phyloP scores from a whole-genome alignment of 2,113 vertebrate species.

The Hepsetus odoe region DNA sequence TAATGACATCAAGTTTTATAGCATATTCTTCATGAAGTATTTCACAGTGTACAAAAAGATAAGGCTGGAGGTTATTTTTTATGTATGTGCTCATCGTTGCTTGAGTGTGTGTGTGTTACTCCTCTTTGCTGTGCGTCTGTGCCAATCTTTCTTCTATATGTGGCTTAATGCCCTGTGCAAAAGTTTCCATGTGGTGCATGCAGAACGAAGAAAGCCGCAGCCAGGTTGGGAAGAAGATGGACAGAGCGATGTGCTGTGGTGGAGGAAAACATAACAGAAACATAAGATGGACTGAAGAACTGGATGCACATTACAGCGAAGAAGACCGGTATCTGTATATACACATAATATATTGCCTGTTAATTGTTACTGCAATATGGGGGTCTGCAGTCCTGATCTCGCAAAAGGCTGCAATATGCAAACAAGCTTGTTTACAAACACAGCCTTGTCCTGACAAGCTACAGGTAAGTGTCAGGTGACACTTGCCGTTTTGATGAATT shows the following conservation, averaged over 20 bases:
- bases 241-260: slow-evolving; percentile 60
- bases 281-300: background rate
- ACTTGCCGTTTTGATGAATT: too few species aligned
- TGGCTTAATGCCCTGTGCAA: background rate
- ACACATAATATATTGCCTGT: too few species aligned
- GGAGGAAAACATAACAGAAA: background rate
- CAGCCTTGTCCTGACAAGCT: too few species aligned
- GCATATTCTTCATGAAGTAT: background rate
- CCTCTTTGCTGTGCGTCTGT: slow-evolving; percentile 38
- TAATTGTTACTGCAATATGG: too few species aligned
- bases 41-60: background rate
- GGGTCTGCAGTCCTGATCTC: too few species aligned
- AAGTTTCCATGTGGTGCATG: slow-evolving; percentile 47
- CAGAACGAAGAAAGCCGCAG: slow-evolving; percentile 65
- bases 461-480: too few species aligned
- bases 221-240: slow-evolving; percentile 66
- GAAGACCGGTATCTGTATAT: too few species aligned
- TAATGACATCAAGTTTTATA: too few species aligned
- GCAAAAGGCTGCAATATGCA: too few species aligned
- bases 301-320: too few species aligned
- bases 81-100: background rate
- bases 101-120: slow-evolving; percentile 14
- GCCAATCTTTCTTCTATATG: slow-evolving; percentile 20
- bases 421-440: too few species aligned
- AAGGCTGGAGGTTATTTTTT: background rate